These are phyloP conservation scores for Hydrozoanthus gracilis DNA, from an alignment of 92 coral and sea anemone genomes.

Conservation along the genomic window DNA sequence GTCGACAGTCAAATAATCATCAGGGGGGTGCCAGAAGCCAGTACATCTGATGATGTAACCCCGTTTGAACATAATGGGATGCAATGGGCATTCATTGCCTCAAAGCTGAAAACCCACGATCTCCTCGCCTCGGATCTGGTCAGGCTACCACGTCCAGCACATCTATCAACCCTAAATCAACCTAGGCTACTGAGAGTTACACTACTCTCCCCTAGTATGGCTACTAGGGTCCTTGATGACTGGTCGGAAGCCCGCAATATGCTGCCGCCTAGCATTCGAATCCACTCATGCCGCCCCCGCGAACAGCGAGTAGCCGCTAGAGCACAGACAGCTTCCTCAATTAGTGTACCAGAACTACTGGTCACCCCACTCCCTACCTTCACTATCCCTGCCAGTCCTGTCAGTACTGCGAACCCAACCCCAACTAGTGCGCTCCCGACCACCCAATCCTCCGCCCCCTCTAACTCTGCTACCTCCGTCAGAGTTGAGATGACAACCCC, in stretches of 20 bases:
- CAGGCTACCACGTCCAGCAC: background rate
- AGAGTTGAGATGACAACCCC: too few relatives aligned
- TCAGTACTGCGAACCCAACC: too few relatives aligned
- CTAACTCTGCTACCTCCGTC: too few relatives aligned
- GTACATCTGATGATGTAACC: background rate
- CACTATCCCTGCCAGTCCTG: too few relatives aligned
- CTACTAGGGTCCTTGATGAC: background rate
- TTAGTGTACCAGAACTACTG: background rate
- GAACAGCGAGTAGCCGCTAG: background rate
- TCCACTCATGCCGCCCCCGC: background rate
- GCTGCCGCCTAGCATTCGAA: background rate
- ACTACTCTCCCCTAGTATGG: background rate
- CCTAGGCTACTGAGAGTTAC: background rate
- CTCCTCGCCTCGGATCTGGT: background rate
- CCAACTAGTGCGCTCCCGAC: too few relatives aligned
- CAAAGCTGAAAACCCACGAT: background rate
- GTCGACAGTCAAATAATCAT: background rate
- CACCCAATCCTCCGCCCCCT: too few relatives aligned
- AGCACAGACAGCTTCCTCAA: background rate
- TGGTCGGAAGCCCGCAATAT: background rate
- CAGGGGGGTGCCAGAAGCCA: background rate
- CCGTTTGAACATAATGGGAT: background rate
- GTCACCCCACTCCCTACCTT: background rate
- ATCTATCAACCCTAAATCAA: background rate
- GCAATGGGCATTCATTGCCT: background rate